These are phyloP conservation scores for Philaenus spumarius DNA, from an alignment of 1,140 invertebrate species.

Conservation along the genomic window DNA sequence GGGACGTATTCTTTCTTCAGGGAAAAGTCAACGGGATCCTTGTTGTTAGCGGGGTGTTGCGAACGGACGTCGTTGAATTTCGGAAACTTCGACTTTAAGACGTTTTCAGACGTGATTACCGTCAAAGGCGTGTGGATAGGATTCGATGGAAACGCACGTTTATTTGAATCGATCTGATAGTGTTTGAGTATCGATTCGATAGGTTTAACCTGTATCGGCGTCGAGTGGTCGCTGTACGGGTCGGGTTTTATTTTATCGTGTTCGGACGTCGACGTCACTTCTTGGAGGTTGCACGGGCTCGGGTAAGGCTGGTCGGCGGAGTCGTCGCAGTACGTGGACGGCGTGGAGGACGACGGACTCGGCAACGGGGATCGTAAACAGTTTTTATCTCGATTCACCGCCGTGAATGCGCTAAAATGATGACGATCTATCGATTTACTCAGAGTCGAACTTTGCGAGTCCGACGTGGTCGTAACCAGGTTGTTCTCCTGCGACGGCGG, in stretches of 20 bases:
- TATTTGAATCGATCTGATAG: too few species aligned
- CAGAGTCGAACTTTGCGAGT: not conserved
- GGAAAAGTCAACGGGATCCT: slow-evolving; percentile 23
- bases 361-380: not conserved
- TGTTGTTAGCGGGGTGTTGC: not conserved
- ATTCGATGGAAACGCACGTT: not conserved
- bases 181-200: not conserved
- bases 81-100: not conserved
- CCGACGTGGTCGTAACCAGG: slow-evolving; percentile 4
- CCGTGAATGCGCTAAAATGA: slow-evolving; percentile 25
- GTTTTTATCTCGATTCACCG: slow-evolving; percentile 13
- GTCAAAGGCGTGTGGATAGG: slow-evolving; percentile 12
- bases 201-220: not conserved
- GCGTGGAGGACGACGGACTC: slow-evolving; percentile 14
- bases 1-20: slow-evolving; percentile 6
- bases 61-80: not conserved
- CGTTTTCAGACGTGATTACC: slow-evolving; percentile 15
- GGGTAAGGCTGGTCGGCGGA: not conserved
- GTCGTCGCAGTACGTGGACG: not conserved
- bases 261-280: slow-evolving; percentile 24
- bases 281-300: slow-evolving; percentile 10
- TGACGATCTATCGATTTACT: slow-evolving; percentile 1
- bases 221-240: not conserved
- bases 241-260: not conserved
- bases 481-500: slow-evolving; percentile 3